Base-by-base conservation (phyloP, 2,113 vertebrate species). In the Python bivittatus region DNA sequence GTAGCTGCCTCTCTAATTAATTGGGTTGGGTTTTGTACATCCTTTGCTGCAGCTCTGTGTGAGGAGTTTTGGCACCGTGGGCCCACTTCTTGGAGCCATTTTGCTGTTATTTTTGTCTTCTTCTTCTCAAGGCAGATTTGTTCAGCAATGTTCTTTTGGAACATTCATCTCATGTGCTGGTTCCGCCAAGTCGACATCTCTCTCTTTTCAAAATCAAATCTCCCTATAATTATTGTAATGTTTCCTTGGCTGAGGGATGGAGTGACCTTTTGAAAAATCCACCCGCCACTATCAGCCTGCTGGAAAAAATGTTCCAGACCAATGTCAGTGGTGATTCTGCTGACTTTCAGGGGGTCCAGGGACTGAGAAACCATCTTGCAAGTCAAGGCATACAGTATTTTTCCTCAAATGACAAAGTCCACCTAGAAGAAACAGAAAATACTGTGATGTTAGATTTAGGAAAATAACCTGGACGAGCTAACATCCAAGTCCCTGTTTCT, bases 191-290 rank as follows among this genome's bases (percentile, higher is more conserved):
- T 12, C 42, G 38, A 60, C 44, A 27, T 84, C 88, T 85, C 61
- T 87, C 17, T 27, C 29, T 23, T 33, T 52, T 52, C 29, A 72
- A 42, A 92, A 64, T 86, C 92, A 90, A 89, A 91, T 86, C 87
- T 87, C 61, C 84, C 29, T 44, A 84, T 60, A 91, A 38, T 91
- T 64, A 7, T 15, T 48, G 68, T 60, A 83, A 25, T 91, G 27
- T 85, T 88, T 27, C 56, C 0, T 85, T 94, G 48, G 61, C 1
- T 68, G 64, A 88, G 86, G 89, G 86, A 84, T 64, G 60, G 84
- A 68, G 91, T 10, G 27, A 91, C 92, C 90, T 89, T 92, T 91
- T 91, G 6, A 68, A 58, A 92, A 33, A 10, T 0, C 0, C 17
- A 9, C 12, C 29, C 27, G 29, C 44, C 17, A 10, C 58, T 88